Evolutionary conservation across 1,140 invertebrate species (phyloP), one percentile per base, ranked within the genome.

Genomic region (Tetranychus cinnabarinus): DNA sequence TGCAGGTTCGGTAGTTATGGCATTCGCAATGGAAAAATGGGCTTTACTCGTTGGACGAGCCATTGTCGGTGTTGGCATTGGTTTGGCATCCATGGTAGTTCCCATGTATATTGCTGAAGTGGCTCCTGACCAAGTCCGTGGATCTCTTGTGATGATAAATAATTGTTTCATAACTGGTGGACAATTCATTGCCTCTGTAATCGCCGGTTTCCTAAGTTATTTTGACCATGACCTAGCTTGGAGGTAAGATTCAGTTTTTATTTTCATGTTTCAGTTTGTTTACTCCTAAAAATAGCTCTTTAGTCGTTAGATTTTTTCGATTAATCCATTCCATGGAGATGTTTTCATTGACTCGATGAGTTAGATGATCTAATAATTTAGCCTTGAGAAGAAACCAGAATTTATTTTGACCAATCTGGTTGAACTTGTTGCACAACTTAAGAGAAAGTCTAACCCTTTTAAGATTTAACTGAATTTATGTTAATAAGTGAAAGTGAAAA

Each of bases 41-140:
- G 68, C 74, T 39, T 70, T 81, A 3, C 67, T 81, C 4, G 67
- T 72, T 56, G 80, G 80, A 12, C 65, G 80, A 60, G 69, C 79
- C n/a, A 71, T 80, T 46, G 73, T 80, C 3, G 80, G 80, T 13
- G 67, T 77, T 48, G 80, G 75, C 42, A 80, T 82, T 63, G 80
- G 79, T 62, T 68, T 81, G 50, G 75, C 77, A 12, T 81, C 79
- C 4, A 80, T 77, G 70, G 75, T 75, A n/a, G 77, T 80, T 6
- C 79, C 79, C 2, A 77, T 81, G 69, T 81, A 81, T 67, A 75
- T 81, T 37, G 77, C 77, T 7, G 79, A 81, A 69, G 74, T 75
- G 39, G 72, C 79, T 2, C 77, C 77, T 0, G 64, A 73, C 15
- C 68, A 77, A 60, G 70, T 73, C 33, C 69, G 79, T 6, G 79